phyloP scores from a whole-genome alignment of 2,888 invertebrate species.

The Magallana nippona region DNA sequence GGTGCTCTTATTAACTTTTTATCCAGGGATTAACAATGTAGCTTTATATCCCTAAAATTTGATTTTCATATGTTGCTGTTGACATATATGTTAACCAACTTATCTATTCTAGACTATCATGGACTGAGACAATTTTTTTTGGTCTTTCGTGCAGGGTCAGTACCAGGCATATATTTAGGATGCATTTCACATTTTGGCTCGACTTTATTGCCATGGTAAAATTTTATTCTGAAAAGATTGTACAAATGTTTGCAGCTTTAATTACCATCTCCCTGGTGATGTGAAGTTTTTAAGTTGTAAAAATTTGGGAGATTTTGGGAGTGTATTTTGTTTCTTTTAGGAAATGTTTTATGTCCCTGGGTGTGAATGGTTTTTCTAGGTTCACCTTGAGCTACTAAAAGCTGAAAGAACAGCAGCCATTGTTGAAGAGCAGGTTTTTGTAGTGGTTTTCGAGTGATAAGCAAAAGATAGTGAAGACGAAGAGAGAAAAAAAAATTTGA shows the following conservation, averaged over 20 bases:
- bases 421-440: constrained; percentile 25
- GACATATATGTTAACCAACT: too few species aligned
- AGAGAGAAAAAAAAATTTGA: not conserved
- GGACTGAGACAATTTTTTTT: too few species aligned
- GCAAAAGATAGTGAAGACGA: constrained; percentile 7
- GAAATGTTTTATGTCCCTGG: not conserved
- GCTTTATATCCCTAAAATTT: too few species aligned
- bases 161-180: not conserved
- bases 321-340: not conserved
- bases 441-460: constrained; percentile 25
- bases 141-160: not conserved
- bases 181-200: not conserved
- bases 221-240: not conserved
- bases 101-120: too few species aligned
- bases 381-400: constrained; percentile 7
- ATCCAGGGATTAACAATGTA: too few species aligned
- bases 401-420: constrained; percentile 8
- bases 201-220: not conserved
- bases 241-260: constrained; percentile 4
- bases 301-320: not conserved
- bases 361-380: not conserved
- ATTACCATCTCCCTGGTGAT: not conserved
- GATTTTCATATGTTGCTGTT: too few species aligned
- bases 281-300: not conserved
- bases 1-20: too few species aligned